A percentile compares a stretch with the other conserved stretches of the same genome.
These are phyloP conservation scores for Archivesica marissinica DNA, from an alignment of 1,140 invertebrate genomes.

Conservation along the genomic window DNA sequence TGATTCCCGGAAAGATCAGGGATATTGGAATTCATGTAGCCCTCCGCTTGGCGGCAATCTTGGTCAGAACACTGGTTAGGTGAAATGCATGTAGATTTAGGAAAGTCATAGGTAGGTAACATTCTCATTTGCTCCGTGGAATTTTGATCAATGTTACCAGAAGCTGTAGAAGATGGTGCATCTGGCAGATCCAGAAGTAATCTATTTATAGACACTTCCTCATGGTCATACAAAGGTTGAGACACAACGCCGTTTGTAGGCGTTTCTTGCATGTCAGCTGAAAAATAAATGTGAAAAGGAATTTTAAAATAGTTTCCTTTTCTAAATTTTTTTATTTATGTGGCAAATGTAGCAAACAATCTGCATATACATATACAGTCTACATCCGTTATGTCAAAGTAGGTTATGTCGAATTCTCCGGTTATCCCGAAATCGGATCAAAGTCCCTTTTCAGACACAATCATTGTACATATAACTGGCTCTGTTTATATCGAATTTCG, in stretches of 20 bases:
- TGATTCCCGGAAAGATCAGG: neutral
- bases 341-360: no score
- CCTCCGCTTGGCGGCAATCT: neutral
- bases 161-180: neutral
- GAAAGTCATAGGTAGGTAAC: slow-evolving; percentile 34
- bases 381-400: no score
- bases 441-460: no score
- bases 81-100: neutral
- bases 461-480: no score
- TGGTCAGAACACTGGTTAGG: neutral
- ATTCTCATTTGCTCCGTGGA: no score
- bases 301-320: no score
- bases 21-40: neutral
- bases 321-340: no score
- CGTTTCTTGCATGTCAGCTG: neutral
- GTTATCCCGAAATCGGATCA: no score
- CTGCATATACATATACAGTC: no score
- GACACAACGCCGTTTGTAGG: neutral
- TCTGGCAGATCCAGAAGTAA: neutral
- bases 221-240: slow-evolving; percentile 2
- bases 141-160: slow-evolving; percentile 6
- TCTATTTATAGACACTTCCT: neutral
- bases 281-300: no score
- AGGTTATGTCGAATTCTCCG: no score
- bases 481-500: no score